Base-by-base conservation (phyloP, 2,113 vertebrate genomes). In the Chionomys nivalis region DNA sequence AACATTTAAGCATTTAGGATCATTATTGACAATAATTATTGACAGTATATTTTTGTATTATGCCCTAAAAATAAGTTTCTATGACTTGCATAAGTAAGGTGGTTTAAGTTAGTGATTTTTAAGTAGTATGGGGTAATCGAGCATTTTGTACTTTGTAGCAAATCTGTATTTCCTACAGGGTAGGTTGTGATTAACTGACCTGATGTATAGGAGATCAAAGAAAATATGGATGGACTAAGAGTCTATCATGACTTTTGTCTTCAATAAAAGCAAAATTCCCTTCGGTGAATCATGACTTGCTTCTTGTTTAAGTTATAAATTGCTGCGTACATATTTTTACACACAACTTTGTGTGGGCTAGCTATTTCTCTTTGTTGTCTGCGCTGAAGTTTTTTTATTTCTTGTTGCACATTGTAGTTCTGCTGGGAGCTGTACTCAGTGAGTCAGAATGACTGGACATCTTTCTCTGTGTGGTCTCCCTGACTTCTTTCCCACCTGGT, bases 11-110 rank as follows among this genome's bases (percentile, higher is more conserved):
- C 19, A 14, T 94, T 52, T 47, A 16, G 85, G 2, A 39, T 96
- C 81, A 93, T 23, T 95, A 36, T 4, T 96, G 39, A 94, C 97
- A 90, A 82, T 26, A 91, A 44, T 47, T 68, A 39, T 42, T 68
- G 82, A 78, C 5, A 0, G 0, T 70, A 82, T 87, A 0, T 81
- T 94, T 92, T 95, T 89, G 76, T 28, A 89, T 70, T 93, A 90
- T 94, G 90, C n/a, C 21, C n/a, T 44, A 76, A 96, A 65, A 97
- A 33, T 36, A 85, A 33, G 16, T 92, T n/a, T 93, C 73, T 95
- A 52, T 79, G 97, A 55, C 44, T 76, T 90, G 33, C 78, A 77
- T 14, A 78, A 96, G 94, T 66, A 8, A 47, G 8, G 3, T 31
- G 73, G 33, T 93, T 97, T 82, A 72, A 95, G 63, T 92, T 52